Conservation (phyloP, 2,797 vertebrate genomes). For the Luscinia megarhynchos region DNA sequence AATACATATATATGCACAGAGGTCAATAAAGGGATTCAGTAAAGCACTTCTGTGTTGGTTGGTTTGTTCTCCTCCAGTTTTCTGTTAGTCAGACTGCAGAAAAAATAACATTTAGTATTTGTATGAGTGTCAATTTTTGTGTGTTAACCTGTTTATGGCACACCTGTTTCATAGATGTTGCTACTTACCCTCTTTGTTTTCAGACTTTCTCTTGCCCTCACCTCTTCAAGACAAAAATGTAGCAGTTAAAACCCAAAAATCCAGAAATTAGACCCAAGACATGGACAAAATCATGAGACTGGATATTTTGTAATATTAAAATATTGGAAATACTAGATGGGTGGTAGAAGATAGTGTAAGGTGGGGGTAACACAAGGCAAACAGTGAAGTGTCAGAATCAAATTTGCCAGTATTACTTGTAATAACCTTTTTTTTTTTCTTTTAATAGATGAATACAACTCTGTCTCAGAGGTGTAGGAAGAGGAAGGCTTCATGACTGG, state of each 20-base stretch:
- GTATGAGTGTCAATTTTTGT: background rate
- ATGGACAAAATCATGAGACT: background rate
- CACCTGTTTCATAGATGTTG: background rate
- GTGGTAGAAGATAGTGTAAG: background rate
- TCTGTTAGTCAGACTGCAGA: background rate
- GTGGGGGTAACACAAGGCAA: background rate
- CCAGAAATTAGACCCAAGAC: background rate
- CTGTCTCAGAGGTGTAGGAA: background rate
- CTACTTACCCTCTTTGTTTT: background rate
- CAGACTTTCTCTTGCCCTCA: background rate
- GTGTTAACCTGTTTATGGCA: background rate
- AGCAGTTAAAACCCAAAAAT: background rate
- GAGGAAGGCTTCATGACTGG: background rate
- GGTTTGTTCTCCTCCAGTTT: background rate
- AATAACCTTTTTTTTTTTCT: background rate
- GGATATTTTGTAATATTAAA: background rate
- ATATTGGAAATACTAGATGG: background rate
- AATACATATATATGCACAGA: background rate
- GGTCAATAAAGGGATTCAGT: conserved; percentile 6
- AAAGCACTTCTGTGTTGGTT: background rate
- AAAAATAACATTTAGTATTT: background rate
- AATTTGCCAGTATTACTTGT: background rate
- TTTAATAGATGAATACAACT: background rate
- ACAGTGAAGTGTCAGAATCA: background rate
- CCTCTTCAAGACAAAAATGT: background rate